phyloP scores from a whole-genome alignment of 2,113 vertebrate genomes.

The Triplophysa siluroides region DNA sequence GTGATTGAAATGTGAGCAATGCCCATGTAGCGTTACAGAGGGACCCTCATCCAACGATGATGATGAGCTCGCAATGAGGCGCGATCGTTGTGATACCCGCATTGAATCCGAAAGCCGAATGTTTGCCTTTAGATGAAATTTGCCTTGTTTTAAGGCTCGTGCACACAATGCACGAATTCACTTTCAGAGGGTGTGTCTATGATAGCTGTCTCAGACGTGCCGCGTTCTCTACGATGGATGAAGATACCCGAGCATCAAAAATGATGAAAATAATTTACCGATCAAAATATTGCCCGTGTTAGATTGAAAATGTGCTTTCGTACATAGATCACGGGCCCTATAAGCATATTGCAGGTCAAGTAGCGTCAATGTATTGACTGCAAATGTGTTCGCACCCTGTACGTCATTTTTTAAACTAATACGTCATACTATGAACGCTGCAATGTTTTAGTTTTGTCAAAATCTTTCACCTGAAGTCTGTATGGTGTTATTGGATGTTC shows the following conservation, averaged over 20 bases:
- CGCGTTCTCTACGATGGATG: constrained; percentile 23
- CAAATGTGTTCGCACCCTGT: constrained; percentile 5
- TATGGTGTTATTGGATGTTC: not conserved
- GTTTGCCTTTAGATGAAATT: not conserved
- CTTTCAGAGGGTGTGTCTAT: constrained; percentile 36
- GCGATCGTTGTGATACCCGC: not conserved
- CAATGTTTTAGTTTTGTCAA: not conserved
- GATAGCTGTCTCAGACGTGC: constrained; percentile 22
- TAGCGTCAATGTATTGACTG: not conserved
- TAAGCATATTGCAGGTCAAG: not conserved
- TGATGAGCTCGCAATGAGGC: not conserved
- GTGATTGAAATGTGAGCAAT: constrained; percentile 23
- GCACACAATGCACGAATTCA: constrained; percentile 30
- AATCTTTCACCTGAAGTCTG: not conserved
- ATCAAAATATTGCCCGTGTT: not conserved
- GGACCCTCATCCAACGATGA: not conserved
- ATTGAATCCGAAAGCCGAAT: not conserved
- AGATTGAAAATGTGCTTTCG: not conserved
- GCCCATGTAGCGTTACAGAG: constrained; percentile 18
- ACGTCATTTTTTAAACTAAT: constrained; percentile 24
- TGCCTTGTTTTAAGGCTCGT: not conserved
- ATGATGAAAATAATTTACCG: not conserved
- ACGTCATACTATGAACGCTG: not conserved
- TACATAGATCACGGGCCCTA: not conserved
- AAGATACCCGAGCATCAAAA: not conserved